phyloP scores from a whole-genome alignment of 2,113 vertebrate species.

The Bucco capensis region DNA sequence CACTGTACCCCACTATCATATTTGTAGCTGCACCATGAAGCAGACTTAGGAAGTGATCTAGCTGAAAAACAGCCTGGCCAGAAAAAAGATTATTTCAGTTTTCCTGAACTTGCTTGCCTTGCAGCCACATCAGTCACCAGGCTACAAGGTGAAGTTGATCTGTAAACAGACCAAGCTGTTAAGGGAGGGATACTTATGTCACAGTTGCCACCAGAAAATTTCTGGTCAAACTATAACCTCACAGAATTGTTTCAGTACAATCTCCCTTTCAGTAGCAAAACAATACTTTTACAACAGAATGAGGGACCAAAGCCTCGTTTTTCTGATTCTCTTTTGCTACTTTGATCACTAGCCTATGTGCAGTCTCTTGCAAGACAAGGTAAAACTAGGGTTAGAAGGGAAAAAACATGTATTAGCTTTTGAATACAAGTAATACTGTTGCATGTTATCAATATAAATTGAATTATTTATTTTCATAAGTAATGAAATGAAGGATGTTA shows the following conservation, averaged over 20 bases:
- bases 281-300: neutral
- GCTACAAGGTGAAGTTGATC: neutral
- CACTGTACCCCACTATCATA: rapidly evolving
- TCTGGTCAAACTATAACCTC: neutral
- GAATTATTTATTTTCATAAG: neutral
- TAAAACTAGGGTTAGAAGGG: neutral
- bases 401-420: neutral
- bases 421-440: neutral
- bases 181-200: neutral
- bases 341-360: neutral
- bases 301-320: neutral
- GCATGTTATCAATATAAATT: neutral
- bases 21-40: neutral
- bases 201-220: neutral
- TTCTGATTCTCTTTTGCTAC: neutral
- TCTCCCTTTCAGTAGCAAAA: neutral
- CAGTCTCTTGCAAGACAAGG: neutral
- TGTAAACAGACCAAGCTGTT: neutral
- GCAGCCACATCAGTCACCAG: no score
- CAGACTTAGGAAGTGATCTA: neutral
- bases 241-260: neutral
- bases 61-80: neutral
- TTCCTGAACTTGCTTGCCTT: neutral
- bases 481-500: neutral
- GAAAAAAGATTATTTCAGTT: neutral